Base-by-base conservation (phyloP, 1,140 invertebrate genomes). In the Pantala flavescens region DNA sequence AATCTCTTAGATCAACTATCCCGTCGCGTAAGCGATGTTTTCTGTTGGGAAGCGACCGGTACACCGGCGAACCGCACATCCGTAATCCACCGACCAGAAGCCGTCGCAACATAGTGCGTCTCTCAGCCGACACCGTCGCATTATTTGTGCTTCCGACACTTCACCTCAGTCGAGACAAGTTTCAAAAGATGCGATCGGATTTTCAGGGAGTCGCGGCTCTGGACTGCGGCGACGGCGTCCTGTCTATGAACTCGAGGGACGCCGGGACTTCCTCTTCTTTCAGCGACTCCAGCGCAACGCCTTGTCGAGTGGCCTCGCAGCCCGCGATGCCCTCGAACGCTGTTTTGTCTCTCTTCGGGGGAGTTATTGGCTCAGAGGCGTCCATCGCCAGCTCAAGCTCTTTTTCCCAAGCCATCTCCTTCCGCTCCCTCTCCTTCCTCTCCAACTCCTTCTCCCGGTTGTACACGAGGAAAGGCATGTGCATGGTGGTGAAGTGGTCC, bases 351-450 rank as follows among this genome's bases (percentile, higher is more conserved):
- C n/a, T 63, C 49, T 12, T 63, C 5, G 49, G n/a, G 5, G 49
- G 49, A 16, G 49, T 63, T 16, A 63, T 21, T 3, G 49, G 49
- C 49, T 63, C 49, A 16, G 49, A 63, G 12, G 49, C 49, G n/a
- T 63, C 49, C 49, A 63, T 63, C 3, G 49, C 49, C 49, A 63
- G 5, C 49, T 63, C n/a, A 5, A 91, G 82, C 80, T 91, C 90
- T 72, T 87, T 84, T 79, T 91, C 89, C 90, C 90, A 91, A 74
- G 87, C 87, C 77, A 84, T 84, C 80, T 91, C 90, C 78, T 90
- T 91, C 49, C 83, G 77, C 75, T 81, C 80, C 71, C 78, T 77
- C 74, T 88, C 87, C 70, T 85, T 81, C 23, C 84, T 83, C 73
- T 87, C 84, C 73, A 89, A 79, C 79, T 89, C 88, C 72, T 86